Evolutionary conservation across 2,888 invertebrate species (phyloP).

Genomic region (Serripes groenlandicus): DNA sequence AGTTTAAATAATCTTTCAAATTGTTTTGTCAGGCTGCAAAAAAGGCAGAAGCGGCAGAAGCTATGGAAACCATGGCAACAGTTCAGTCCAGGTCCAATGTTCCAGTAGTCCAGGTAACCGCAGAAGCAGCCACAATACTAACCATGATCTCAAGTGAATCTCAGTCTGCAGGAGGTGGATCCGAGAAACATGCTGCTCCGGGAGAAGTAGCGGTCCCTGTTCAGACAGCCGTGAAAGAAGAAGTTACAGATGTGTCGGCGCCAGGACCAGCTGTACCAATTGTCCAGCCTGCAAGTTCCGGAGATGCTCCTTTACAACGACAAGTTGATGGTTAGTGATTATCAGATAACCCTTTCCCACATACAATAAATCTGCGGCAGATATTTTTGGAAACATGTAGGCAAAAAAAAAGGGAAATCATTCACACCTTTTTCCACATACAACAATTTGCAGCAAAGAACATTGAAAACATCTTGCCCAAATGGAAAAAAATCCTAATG

Average conservation of each 20-base stretch:
- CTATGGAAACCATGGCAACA: constrained; percentile 29
- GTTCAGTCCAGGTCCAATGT: constrained; percentile 42
- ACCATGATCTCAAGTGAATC: neutral
- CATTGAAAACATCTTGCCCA: too few species aligned
- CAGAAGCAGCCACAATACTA: neutral
- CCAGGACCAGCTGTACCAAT: neutral
- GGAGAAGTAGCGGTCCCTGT: too few species aligned
- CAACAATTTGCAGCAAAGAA: too few species aligned
- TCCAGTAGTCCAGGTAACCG: constrained; percentile 26
- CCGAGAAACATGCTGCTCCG: too few species aligned
- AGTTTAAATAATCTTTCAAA: neutral
- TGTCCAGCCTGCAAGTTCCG: neutral
- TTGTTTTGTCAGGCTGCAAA: neutral
- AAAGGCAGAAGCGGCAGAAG: constrained; percentile 33
- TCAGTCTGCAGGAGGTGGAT: neutral
- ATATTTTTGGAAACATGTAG: neutral
- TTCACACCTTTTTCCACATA: too few species aligned
- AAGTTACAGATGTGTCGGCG: neutral
- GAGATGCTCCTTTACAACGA: neutral
- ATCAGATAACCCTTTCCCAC: too few species aligned
- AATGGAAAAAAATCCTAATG: too few species aligned
- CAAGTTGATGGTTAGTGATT: neutral
- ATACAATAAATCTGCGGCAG: too few species aligned
- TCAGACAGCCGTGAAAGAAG: neutral
- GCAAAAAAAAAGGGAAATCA: too few species aligned